Conservation (phyloP, 2,797 vertebrate species). For the Ctenochaetus hawaiiensis region DNA sequence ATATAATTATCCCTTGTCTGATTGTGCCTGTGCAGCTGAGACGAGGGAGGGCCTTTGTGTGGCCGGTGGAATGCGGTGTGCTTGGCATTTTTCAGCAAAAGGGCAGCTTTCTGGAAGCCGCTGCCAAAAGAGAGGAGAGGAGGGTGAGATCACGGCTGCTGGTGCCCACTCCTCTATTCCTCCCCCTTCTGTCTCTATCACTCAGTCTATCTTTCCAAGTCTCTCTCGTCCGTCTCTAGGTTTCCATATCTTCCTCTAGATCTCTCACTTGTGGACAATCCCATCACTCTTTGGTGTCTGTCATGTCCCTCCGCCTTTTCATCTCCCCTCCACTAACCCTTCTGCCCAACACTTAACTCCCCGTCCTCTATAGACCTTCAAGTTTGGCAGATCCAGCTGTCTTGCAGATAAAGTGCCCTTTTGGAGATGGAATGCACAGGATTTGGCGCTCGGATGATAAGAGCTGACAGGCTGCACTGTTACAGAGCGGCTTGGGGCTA, state of each 20-base stretch:
- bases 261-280: conserved; percentile 56
- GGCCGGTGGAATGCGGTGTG: conserved; percentile 82
- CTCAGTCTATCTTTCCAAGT: conserved; percentile 39
- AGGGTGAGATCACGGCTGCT: conserved; percentile 84
- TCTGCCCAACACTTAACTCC: conserved; percentile 14
- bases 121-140: conserved; percentile 73
- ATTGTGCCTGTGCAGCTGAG: conserved; percentile 78
- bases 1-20: conserved; percentile 85
- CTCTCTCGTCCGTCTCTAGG: conserved; percentile 27
- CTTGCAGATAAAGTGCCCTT: conserved; percentile 54
- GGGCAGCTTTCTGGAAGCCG: conserved; percentile 84
- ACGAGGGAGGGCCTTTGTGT: conserved; percentile 82
- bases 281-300: conserved; percentile 47
- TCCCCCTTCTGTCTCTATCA: conserved; percentile 49
- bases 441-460: conserved; percentile 65
- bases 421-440: conserved; percentile 58
- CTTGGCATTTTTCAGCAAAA: conserved; percentile 88
- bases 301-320: background rate
- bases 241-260: conserved; percentile 50
- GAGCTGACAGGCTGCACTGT: conserved; percentile 43
- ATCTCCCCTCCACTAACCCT: background rate
- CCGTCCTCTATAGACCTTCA: conserved; percentile 22
- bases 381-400: conserved; percentile 33
- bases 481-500: conserved; percentile 7
- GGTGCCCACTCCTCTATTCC: conserved; percentile 80